phyloP scores from a whole-genome alignment of 2,888 invertebrate genomes.

The Noctua janthina region DNA sequence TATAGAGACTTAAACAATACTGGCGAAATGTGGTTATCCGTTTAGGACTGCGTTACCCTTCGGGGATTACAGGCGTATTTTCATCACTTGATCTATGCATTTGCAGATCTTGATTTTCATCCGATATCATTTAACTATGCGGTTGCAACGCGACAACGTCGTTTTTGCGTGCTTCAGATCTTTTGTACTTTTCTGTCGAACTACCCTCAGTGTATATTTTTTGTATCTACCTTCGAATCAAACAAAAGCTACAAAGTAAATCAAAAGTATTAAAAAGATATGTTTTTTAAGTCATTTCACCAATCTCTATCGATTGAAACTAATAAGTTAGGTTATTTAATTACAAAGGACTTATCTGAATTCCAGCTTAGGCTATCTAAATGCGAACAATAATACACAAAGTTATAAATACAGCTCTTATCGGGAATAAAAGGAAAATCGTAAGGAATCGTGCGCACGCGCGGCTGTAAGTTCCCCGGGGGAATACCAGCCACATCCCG shows the following conservation, averaged over 20 bases:
- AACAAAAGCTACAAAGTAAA: not conserved
- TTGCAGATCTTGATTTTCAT: not conserved
- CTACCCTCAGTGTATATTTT: not conserved
- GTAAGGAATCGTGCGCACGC: conserved; percentile 47
- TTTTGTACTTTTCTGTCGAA: not conserved
- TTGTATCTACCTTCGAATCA: not conserved
- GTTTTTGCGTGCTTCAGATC: not conserved
- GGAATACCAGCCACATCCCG: conserved; percentile 60
- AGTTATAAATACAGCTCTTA: conserved; percentile 49
- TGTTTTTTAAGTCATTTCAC: not conserved
- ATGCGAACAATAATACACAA: conserved; percentile 26
- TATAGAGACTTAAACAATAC: too few species aligned
- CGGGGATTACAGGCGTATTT: not conserved
- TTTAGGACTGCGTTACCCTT: not conserved
- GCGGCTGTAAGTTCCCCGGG: conserved; percentile 36
- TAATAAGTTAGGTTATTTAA: conserved; percentile 18
- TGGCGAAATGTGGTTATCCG: not conserved
- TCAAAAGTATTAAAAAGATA: not conserved
- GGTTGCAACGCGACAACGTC: not conserved
- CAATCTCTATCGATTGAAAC: conserved; percentile 1
- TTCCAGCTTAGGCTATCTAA: conserved; percentile 27
- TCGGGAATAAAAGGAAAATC: conserved; percentile 62
- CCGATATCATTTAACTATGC: not conserved
- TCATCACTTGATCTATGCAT: not conserved
- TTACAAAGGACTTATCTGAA: conserved; percentile 24